These are phyloP conservation scores for Rousettus madagascariensis DNA, from an alignment of 2,797 vertebrate genomes.

Conservation along the genomic window DNA sequence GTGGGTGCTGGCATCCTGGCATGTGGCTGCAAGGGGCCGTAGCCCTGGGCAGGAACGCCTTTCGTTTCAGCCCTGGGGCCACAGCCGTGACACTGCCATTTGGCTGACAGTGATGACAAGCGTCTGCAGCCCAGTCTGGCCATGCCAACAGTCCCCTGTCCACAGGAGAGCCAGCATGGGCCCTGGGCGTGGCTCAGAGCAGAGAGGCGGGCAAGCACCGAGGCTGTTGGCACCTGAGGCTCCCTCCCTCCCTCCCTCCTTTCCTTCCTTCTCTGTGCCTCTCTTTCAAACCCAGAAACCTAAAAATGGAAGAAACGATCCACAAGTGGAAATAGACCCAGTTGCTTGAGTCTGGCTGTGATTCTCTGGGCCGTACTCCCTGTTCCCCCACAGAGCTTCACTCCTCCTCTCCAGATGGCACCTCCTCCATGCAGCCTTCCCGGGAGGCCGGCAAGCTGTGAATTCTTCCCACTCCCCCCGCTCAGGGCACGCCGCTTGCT, in stretches of 20 bases:
- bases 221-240: background rate
- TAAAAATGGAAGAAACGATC: background rate
- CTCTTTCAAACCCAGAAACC: slow-evolving; percentile 27
- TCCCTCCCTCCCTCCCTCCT: background rate
- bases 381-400: background rate
- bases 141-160: background rate
- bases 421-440: background rate
- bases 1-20: background rate
- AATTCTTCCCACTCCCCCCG: background rate
- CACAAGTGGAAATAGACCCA: background rate
- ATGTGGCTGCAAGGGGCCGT: background rate
- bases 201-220: background rate
- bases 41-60: background rate
- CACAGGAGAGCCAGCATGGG: background rate
- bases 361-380: background rate
- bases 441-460: background rate
- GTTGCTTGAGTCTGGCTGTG: background rate
- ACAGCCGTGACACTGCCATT: background rate
- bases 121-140: background rate
- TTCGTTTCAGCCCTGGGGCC: background rate
- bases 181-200: background rate
- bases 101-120: background rate
- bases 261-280: background rate
- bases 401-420: background rate
- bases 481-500: background rate